phyloP scores from a whole-genome alignment of 2,113 vertebrate genomes.

The Microtus oregoni region DNA sequence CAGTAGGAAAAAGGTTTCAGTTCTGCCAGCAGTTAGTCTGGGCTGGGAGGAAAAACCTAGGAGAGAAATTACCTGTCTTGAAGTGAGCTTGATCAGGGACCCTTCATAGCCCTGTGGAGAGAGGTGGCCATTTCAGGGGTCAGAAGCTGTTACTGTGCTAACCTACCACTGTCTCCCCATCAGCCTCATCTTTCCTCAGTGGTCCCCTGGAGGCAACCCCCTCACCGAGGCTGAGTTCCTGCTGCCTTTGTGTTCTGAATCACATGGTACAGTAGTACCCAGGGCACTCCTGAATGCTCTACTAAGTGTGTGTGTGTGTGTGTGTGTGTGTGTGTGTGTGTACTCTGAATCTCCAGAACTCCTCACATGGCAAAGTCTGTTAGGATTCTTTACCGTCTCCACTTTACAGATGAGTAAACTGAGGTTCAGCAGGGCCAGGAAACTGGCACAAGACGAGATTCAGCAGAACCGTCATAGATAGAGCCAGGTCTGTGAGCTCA shows the following conservation, averaged over 20 bases:
- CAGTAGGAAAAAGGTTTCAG: background rate
- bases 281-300: background rate
- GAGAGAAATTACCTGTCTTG: conserved; percentile 94
- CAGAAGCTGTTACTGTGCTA: background rate
- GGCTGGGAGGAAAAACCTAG: background rate
- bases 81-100: conserved; percentile 99
- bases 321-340: background rate
- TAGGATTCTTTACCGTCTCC: background rate
- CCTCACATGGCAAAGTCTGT: conserved; percentile 2
- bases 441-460: background rate
- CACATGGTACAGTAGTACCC: background rate
- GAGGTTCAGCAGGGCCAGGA: background rate
- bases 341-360: conserved; percentile 12
- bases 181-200: background rate
- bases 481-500: background rate
- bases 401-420: conserved; percentile 24
- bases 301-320: background rate
- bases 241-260: background rate
- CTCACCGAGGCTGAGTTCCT: accelerated
- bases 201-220: background rate
- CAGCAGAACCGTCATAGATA: background rate
- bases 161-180: background rate
- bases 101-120: conserved; percentile 97
- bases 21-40: background rate
- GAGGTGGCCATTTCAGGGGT: conserved; percentile 67